Evolutionary conservation across 2,113 vertebrate genomes (phyloP), one percentile per base, ranked within the genome.

Genomic region (Phalacrocorax aristotelis): DNA sequence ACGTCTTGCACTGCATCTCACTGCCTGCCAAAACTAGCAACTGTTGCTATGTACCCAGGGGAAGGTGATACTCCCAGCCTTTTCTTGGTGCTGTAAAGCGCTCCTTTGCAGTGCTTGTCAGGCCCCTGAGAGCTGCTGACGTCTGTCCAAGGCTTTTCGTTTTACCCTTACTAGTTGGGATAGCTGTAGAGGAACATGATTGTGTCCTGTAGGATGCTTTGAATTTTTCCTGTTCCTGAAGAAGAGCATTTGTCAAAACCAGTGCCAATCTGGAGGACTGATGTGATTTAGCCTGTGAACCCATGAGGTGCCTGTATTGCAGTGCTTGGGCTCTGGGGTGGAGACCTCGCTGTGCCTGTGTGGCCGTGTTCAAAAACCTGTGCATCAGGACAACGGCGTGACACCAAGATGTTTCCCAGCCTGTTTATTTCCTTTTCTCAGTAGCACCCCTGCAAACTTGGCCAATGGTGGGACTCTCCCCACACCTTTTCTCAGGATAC

Each of bases 31-130:
- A 90, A 89, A 92, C 92, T 96, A 92, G 97, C 96, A 97, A 97
- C 94, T 91, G 91, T 97, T 97, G 96, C 95, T 95, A 91, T 96
- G 93, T 95, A 91, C 95, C 80, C 72, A 74, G 89, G 68, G 84
- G 95, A 96, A 97, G 87, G 94, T 87, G 93, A 89, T 89, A 91
- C 91, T 94, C 84, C 75, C 70, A 77, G 89, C 81, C 62, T 91
- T 92, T 74, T 61, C 75, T 57, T 54, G 66, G 77, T 83, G 83
- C 87, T 57, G 78, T 49, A 87, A 93, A 91, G 70, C 74, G 21
- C 77, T 95, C 36, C 48, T 94, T 96, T 49, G 51, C 64, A 85
- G 40, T 13, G 66, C 70, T 69, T 65, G 20, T 69, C 78, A 82
- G 75, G 57, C 15, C 26, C 60, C 40, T 10, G 51, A 40, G 61